Base-by-base conservation (phyloP, 2,797 vertebrate genomes). In the Tolypeutes matacus region DNA sequence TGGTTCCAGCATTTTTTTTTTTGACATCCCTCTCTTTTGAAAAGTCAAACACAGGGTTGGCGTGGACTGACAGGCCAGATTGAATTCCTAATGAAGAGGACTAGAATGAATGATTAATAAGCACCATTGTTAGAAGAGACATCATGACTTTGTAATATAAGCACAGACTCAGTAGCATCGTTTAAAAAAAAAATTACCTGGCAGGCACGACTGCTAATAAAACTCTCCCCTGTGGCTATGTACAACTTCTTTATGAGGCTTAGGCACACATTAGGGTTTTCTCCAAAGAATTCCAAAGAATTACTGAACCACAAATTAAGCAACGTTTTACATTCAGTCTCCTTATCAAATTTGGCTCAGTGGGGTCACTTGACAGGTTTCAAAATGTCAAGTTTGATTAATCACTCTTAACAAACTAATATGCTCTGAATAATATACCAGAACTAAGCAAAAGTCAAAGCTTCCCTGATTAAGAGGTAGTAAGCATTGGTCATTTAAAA, bases 291-390 rank as follows among this genome's bases (percentile, higher is more conserved):
- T 64, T 77, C 2, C 12, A 8, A n/a, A 39, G 21, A 78, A 20
- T 83, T 75, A n/a, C 12, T 75, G 53, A 87, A 60, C 36, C 36
- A 29, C 7, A 18, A 60, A 14, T 46, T 87, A 53, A 73, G 36
- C 42, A 29, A 39, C 21, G 34, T 64, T 85, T 95, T 69, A 62
- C 53, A 62, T 80, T 85, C 21, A 15, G 31, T 85, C 89, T 97
- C 85, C 94, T 95, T 89, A 86, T 46, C 95, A 83, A 92, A 96
- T 36, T 72, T 70, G 73, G 58, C 7, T 60, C 56, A 65, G 31
- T 25, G 15, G 15, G 86, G 29, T 78, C 51, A 34, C 49, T 85
- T 80, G 46, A 69, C 46, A 95, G 85, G 31, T 89, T 96, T 97
- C 81, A 87, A 76, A 81, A 64, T 78, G 91, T 56, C 78, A 39